phyloP scores from a whole-genome alignment of 2,888 invertebrate species.

The Xylota sylvarum region DNA sequence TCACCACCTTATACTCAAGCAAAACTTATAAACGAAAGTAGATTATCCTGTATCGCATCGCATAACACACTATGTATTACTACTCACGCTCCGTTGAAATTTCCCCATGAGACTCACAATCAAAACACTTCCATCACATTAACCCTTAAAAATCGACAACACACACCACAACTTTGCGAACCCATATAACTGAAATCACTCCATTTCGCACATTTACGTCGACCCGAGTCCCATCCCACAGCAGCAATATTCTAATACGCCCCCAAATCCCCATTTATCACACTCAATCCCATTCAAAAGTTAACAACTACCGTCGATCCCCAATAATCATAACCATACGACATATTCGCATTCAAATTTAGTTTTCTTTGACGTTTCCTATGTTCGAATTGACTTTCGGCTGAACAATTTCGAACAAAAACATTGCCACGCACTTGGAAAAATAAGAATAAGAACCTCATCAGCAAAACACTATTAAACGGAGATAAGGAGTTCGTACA shows the following conservation, averaged over 20 bases:
- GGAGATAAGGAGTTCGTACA: not conserved
- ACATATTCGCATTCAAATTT: constrained; percentile 3
- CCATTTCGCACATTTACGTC: not conserved
- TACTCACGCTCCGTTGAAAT: not conserved
- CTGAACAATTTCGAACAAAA: not conserved
- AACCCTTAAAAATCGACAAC: not conserved
- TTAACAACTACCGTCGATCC: constrained; percentile 20
- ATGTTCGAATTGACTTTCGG: not conserved
- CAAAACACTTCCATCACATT: constrained; percentile 2
- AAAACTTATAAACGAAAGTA: not conserved
- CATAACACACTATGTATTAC: too few species aligned
- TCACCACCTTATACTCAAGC: not conserved
- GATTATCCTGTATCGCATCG: not conserved
- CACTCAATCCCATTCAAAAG: constrained; percentile 18
- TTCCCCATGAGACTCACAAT: constrained; percentile 3
- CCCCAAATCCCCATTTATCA: constrained; percentile 11
- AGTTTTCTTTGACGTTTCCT: not conserved
- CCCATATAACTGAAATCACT: not conserved
- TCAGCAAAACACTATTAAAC: constrained; percentile 6
- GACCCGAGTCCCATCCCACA: not conserved
- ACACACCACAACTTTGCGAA: not conserved
- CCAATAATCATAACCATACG: constrained; percentile 13
- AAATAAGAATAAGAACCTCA: constrained; percentile 4
- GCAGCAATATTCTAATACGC: constrained; percentile 2
- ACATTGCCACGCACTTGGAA: not conserved